Conservation (phyloP, 2,888 invertebrate species). For the Cephus sareptanus region DNA sequence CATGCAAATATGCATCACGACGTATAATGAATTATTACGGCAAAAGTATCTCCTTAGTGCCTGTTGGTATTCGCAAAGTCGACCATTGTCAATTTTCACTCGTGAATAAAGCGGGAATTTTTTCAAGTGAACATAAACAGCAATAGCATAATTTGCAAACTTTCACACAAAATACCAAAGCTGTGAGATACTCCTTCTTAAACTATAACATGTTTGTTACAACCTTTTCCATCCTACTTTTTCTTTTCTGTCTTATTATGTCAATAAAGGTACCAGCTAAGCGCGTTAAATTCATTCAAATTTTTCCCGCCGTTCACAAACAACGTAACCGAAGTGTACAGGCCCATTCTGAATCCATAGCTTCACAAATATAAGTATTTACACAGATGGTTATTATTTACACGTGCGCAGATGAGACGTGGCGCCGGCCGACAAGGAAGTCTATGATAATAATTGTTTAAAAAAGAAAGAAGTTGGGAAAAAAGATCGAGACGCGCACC, state of each 20-base stretch:
- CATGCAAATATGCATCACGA: background rate
- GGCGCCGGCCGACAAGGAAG: background rate
- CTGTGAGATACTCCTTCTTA: background rate
- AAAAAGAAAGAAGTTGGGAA: background rate
- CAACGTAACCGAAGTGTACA: background rate
- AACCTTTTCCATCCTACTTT: background rate
- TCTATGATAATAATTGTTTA: background rate
- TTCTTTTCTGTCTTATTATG: background rate
- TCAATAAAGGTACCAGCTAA: background rate
- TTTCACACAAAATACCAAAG: background rate
- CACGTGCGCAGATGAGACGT: background rate
- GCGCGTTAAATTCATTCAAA: background rate
- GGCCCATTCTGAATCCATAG: background rate
- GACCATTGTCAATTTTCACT: background rate
- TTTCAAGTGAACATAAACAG: background rate
- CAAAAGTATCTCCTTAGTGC: background rate
- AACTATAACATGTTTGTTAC: background rate
- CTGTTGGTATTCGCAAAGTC: background rate
- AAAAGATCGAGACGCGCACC: background rate
- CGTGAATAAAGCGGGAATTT: background rate
- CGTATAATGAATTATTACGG: background rate
- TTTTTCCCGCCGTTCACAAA: background rate
- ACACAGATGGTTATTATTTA: background rate
- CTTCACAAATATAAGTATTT: background rate
- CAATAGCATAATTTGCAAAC: background rate